Conservation (phyloP, 2,888 invertebrate species). For the Drosophila robusta region DNA sequence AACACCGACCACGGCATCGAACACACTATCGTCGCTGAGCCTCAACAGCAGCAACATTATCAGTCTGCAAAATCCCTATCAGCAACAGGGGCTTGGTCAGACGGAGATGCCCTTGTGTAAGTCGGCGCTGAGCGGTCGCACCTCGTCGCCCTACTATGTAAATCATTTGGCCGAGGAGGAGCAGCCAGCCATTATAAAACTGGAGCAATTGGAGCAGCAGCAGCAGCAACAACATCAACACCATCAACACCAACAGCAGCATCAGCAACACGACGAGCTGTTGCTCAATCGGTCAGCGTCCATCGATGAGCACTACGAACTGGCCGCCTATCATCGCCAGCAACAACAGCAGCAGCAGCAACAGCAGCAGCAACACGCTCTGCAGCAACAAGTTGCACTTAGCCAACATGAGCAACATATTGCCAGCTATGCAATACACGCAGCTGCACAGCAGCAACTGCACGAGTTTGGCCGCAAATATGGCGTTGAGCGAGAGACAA, state of each 20-base stretch:
- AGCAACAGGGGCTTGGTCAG: constrained; percentile 67
- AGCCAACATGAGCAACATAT: constrained; percentile 77
- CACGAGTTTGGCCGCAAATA: constrained; percentile 81
- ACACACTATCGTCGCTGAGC: constrained; percentile 70
- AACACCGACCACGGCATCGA: constrained; percentile 77
- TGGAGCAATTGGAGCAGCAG: constrained; percentile 72
- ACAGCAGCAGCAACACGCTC: constrained; percentile 60
- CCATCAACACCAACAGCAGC: constrained; percentile 72
- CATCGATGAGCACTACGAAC: constrained; percentile 83
- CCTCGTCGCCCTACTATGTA: constrained; percentile 62
- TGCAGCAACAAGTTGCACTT: constrained; percentile 68
- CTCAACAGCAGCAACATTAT: constrained; percentile 74
- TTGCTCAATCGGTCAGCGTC: constrained; percentile 82
- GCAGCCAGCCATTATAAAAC: constrained; percentile 56
- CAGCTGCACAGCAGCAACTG: constrained; percentile 73
- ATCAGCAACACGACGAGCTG: constrained; percentile 64
- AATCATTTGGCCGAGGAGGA: constrained; percentile 51
- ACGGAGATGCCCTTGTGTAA: constrained; percentile 64
- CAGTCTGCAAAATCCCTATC: constrained; percentile 68
- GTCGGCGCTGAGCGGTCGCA: constrained; percentile 45
- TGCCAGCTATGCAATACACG: constrained; percentile 73
- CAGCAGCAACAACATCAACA: constrained; percentile 67
- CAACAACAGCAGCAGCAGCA: constrained; percentile 65
- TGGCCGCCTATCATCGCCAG: constrained; percentile 67
- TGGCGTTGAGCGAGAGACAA: constrained; percentile 79